Evolutionary conservation across 2,888 invertebrate genomes (phyloP).

Genomic region (Epistrophe eligans): DNA sequence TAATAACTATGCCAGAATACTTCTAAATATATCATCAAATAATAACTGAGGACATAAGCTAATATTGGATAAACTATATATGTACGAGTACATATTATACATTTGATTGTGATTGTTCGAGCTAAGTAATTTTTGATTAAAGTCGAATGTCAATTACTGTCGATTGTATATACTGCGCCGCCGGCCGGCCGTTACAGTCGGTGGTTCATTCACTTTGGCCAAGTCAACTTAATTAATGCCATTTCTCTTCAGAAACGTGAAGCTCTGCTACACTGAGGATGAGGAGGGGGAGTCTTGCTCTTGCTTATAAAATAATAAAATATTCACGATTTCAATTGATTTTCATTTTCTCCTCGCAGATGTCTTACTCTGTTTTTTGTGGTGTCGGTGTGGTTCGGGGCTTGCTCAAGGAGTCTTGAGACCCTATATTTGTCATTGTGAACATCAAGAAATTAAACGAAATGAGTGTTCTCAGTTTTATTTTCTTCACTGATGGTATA

Average conservation of each 20-base stretch:
- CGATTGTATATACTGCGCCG: constrained; percentile 12
- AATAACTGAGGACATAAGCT: constrained; percentile 23
- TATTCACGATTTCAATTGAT: constrained; percentile 54
- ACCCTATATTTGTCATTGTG: constrained; percentile 32
- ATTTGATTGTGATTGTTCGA: constrained; percentile 21
- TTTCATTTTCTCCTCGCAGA: constrained; percentile 8
- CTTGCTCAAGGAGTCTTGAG: background rate
- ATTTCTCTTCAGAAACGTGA: constrained; percentile 9
- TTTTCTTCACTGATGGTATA: background rate
- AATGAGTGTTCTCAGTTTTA: constrained; percentile 38
- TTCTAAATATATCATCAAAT: background rate
- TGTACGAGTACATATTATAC: background rate
- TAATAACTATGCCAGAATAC: background rate
- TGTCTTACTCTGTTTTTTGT: background rate
- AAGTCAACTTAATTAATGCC: constrained; percentile 52
- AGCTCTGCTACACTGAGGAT: background rate
- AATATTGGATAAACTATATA: constrained; percentile 50
- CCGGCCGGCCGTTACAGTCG: background rate
- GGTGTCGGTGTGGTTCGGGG: background rate
- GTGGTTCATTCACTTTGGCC: constrained; percentile 49
- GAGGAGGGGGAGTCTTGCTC: background rate
- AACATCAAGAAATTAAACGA: constrained; percentile 30
- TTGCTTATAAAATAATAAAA: constrained; percentile 11
- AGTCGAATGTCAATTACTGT: constrained; percentile 68
- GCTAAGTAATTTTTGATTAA: constrained; percentile 61